Evolutionary conservation across 2,888 invertebrate species (phyloP), one percentile per base, ranked within the genome.

Genomic region (Metallyticus violacea): DNA sequence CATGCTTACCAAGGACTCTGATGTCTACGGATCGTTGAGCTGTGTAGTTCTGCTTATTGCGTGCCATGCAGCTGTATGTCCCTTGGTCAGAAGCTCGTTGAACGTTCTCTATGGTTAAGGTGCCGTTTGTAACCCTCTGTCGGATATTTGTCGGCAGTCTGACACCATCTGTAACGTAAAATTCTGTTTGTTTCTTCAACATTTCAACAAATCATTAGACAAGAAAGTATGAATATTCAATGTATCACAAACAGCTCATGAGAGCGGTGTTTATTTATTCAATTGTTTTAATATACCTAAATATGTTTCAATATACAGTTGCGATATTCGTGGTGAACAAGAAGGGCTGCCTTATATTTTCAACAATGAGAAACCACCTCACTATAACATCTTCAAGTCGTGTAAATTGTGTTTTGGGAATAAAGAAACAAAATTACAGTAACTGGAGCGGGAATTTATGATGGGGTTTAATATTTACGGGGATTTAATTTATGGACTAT

Each of bases 121-220:
- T 93, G 29, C 94, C 94, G 89, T 93, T 93, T 79, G 92, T 92
- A 85, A 93, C 92, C 86, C 92, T 91, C 89, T 94, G 94, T 80
- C 93, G 91, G 90, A 94, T 92, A 90, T 93, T 93, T 81, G 93
- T 92, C 4, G 94, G 94, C 85, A 94, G 91, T 87, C 90, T 90
- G 77, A 91, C 91, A 15, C 92, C 92, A 92, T 92, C 93, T 93
- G 89, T 26, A 89, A 78, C 86, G 26, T 15, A 62, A 62, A 9
- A 62, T 62, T 62, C 40, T 15, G 9, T 1, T 40, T 62, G 15
- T 15, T 2, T 15, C 15, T 2, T 6, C 9, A 62, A 1, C 15
- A 15, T 15, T 62, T 22, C 6, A 85, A 26, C 22, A 85, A 86
- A 3, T 26, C 30, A 26, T 0, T 26, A 27, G 7, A 2, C 7